phyloP scores from a whole-genome alignment of 2,113 vertebrate species.

The Pungitius pungitius region DNA sequence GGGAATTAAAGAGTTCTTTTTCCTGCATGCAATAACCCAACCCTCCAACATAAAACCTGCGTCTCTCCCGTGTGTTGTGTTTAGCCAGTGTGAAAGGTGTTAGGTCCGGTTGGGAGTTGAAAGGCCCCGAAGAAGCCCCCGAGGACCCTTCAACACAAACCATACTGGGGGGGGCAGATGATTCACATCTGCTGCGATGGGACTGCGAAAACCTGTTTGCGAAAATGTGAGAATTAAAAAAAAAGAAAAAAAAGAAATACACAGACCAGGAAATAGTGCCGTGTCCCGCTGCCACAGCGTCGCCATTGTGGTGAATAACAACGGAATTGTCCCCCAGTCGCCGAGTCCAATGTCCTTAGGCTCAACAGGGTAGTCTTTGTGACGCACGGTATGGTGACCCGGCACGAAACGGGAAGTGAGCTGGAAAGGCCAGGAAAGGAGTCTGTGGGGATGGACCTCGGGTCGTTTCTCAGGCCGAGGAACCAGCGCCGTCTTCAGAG shows the following conservation, averaged over 20 bases:
- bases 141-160: slow-evolving; percentile 39
- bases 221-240: slow-evolving; percentile 50
- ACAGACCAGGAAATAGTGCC: slow-evolving; percentile 7
- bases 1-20: slow-evolving; percentile 68
- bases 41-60: slow-evolving; percentile 63
- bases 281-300: slow-evolving; percentile 4
- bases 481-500: slow-evolving; percentile 62
- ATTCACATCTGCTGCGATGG: slow-evolving; percentile 48
- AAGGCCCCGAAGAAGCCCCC: slow-evolving; percentile 26
- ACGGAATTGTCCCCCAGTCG: slow-evolving; percentile 32
- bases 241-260: too few species aligned
- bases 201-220: slow-evolving; percentile 42
- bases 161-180: slow-evolving; percentile 26
- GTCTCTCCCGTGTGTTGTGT: slow-evolving; percentile 64
- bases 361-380: slow-evolving; percentile 14
- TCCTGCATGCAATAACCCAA: slow-evolving; percentile 64
- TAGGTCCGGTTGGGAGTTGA: slow-evolving; percentile 64
- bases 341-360: slow-evolving; percentile 23
- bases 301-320: slow-evolving; percentile 14
- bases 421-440: slow-evolving; percentile 54
- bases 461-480: slow-evolving; percentile 66
- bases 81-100: slow-evolving; percentile 73
- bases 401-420: slow-evolving; percentile 70
- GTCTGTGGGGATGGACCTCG: slow-evolving; percentile 59
- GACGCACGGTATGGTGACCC: slow-evolving; percentile 62